Conservation (phyloP, 2,113 vertebrate genomes). For the Gallinago undulata region DNA sequence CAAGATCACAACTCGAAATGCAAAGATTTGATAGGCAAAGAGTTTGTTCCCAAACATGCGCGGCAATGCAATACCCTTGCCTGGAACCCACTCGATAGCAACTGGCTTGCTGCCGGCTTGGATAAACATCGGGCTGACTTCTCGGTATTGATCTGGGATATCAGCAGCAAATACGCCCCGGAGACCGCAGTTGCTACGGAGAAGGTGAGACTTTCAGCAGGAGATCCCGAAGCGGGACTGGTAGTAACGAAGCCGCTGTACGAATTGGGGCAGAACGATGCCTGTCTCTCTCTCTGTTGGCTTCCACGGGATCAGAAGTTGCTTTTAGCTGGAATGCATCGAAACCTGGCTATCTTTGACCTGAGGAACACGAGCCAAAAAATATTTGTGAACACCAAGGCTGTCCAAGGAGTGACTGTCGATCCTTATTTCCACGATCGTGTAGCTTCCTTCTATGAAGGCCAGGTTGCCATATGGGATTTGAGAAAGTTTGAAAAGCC, state of each 20-base stretch:
- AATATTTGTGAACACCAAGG: slow-evolving; percentile 98
- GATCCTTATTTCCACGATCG: slow-evolving; percentile 95
- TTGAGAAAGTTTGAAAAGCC: slow-evolving; percentile 98
- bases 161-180: slow-evolving; percentile 91
- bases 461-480: slow-evolving; percentile 99
- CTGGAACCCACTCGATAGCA: slow-evolving; percentile 95
- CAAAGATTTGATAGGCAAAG: slow-evolving; percentile 94
- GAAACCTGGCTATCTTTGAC: slow-evolving; percentile 96
- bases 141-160: slow-evolving; percentile 96
- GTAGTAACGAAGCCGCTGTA: slow-evolving; percentile 95
- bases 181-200: slow-evolving; percentile 84
- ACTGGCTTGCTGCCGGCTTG: slow-evolving; percentile 92
- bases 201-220: slow-evolving; percentile 87
- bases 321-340: slow-evolving; percentile 95
- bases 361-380: slow-evolving; percentile 97
- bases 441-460: slow-evolving; percentile 96
- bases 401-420: slow-evolving; percentile 95
- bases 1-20: slow-evolving; percentile 95
- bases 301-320: slow-evolving; percentile 95
- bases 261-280: slow-evolving; percentile 95
- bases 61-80: slow-evolving; percentile 96
- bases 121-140: slow-evolving; percentile 98
- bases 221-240: slow-evolving; percentile 83
- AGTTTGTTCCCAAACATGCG: slow-evolving; percentile 98
- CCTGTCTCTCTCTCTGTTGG: slow-evolving; percentile 98